phyloP scores from a whole-genome alignment of 2,888 invertebrate species.

The Toxonevra muliebris region DNA sequence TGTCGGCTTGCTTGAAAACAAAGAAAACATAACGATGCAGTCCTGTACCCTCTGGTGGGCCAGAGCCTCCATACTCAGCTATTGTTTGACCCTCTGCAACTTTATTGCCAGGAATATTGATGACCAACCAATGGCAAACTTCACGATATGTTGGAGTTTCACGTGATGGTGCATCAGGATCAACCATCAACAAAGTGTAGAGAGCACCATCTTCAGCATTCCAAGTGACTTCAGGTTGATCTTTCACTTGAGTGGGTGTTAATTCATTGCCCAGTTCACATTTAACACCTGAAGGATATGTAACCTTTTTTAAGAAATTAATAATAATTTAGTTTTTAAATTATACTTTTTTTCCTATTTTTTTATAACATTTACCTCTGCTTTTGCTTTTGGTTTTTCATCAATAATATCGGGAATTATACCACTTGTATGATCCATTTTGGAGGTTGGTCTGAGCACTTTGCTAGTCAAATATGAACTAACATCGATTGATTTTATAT shows the following conservation, averaged over 20 bases:
- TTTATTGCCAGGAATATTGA: constrained; percentile 81
- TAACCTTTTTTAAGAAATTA: constrained; percentile 40
- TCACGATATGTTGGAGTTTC: constrained; percentile 81
- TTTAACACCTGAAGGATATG: constrained; percentile 61
- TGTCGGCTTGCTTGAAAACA: constrained; percentile 74
- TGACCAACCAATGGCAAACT: constrained; percentile 92
- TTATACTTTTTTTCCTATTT: background rate
- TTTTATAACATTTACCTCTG: constrained; percentile 20
- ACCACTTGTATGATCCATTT: constrained; percentile 40
- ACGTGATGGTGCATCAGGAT: constrained; percentile 90
- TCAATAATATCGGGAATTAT: constrained; percentile 59
- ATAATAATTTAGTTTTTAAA: background rate
- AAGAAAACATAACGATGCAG: constrained; percentile 83
- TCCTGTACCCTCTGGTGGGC: constrained; percentile 81
- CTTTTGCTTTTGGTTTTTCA: constrained; percentile 47
- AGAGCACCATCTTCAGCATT: constrained; percentile 51
- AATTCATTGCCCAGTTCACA: constrained; percentile 75
- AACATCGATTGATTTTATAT: too few species aligned
- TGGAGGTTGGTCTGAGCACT: too few species aligned
- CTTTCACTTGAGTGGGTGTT: constrained; percentile 73
- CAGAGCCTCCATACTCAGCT: constrained; percentile 84
- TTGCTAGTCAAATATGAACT: too few species aligned
- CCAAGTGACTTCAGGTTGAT: constrained; percentile 57
- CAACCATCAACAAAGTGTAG: constrained; percentile 67
- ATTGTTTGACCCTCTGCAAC: constrained; percentile 78